Percentiles rank a stretch among this genome's conserved stretches.
Evolutionary conservation across 1,140 invertebrate species (phyloP).

Genomic region (Gonatopus flavifemur): DNA sequence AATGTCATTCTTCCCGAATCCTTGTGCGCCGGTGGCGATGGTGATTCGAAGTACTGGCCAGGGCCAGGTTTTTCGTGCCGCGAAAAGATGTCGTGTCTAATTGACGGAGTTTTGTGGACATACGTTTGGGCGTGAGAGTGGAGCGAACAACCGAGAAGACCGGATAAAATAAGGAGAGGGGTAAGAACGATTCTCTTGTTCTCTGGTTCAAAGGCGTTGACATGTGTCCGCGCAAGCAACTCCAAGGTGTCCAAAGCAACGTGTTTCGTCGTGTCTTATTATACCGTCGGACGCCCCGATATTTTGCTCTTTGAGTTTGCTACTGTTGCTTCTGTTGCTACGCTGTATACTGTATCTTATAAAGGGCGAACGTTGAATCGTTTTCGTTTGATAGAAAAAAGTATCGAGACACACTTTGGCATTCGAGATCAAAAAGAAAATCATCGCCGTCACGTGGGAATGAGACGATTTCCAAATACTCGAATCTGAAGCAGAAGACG

Average conservation of each 20-base stretch:
- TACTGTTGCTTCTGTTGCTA: too few relatives aligned
- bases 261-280: slow-evolving; percentile 38
- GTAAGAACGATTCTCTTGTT: too few relatives aligned
- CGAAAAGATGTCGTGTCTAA: slow-evolving; percentile 44
- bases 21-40: slow-evolving; percentile 29
- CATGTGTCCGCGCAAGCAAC: slow-evolving; percentile 34
- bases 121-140: slow-evolving; percentile 10
- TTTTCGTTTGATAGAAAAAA: too few relatives aligned
- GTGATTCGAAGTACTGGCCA: slow-evolving; percentile 38
- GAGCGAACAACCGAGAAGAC: neutral
- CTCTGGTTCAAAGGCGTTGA: slow-evolving; percentile 16
- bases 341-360: too few relatives aligned
- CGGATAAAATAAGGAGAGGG: neutral
- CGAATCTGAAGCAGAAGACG: too few relatives aligned
- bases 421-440: too few relatives aligned
- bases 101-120: slow-evolving; percentile 42
- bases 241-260: slow-evolving; percentile 37
- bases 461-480: too few relatives aligned
- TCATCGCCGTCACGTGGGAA: too few relatives aligned
- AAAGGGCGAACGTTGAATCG: too few relatives aligned
- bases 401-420: too few relatives aligned
- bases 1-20: slow-evolving; percentile 48
- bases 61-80: slow-evolving; percentile 43
- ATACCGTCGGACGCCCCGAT: slow-evolving; percentile 33
- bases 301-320: too few relatives aligned